These are phyloP conservation scores for Spongia lamella DNA, from an alignment of 37 sponge, comb jelly and placozoan genomes.

Conservation along the genomic window DNA sequence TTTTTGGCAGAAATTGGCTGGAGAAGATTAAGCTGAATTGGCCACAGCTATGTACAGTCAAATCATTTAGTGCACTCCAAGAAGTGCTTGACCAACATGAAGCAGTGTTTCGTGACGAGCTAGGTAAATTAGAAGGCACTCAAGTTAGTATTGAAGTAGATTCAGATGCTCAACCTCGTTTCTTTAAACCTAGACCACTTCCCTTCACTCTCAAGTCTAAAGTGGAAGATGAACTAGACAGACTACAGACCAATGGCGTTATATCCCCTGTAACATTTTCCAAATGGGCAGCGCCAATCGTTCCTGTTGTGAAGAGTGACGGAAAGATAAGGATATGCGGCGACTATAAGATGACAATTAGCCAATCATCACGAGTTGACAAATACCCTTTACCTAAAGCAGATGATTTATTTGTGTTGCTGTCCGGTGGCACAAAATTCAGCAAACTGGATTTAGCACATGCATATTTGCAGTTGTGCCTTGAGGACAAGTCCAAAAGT, in stretches of 20 bases:
- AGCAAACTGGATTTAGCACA: too few relatives aligned
- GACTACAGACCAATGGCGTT: background rate
- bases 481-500: too few relatives aligned
- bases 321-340: background rate
- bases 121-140: background rate
- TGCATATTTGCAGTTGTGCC: too few relatives aligned
- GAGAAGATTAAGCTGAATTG: background rate
- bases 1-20: background rate
- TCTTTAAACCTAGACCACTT: background rate
- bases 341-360: background rate
- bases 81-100: background rate
- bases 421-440: too few relatives aligned
- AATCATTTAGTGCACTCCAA: background rate
- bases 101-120: background rate
- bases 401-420: too few relatives aligned
- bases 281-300: slow-evolving; percentile 2
- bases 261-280: background rate
- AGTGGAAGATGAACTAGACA: background rate
- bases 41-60: background rate
- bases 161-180: background rate
- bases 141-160: background rate
- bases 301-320: background rate
- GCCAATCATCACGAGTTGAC: background rate
- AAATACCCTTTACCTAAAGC: slow-evolving; percentile 2
- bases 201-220: background rate